Conservation (phyloP, 2,888 invertebrate genomes). For the Sisyra terminalis region DNA sequence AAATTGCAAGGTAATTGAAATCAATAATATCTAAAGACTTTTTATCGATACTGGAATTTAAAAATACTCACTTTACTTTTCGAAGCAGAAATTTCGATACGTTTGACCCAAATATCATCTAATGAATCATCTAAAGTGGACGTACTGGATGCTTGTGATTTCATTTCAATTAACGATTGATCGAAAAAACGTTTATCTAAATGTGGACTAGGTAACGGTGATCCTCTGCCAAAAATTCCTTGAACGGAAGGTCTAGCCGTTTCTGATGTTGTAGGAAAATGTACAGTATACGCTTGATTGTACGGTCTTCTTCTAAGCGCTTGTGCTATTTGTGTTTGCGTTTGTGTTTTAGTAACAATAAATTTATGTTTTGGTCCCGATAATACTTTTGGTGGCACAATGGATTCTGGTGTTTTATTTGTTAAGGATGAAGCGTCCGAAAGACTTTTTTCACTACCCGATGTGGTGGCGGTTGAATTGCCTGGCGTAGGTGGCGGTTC, state of each 20-base stretch:
- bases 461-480: conserved; percentile 21
- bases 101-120: conserved; percentile 57
- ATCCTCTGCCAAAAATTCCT: conserved; percentile 34
- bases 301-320: conserved; percentile 30
- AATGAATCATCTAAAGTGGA: conserved; percentile 37
- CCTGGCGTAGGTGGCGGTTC: conserved; percentile 6
- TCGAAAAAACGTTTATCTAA: conserved; percentile 69
- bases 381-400: conserved; percentile 18
- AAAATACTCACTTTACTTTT: conserved; percentile 35
- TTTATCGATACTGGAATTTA: not conserved
- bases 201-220: conserved; percentile 42
- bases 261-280: conserved; percentile 43
- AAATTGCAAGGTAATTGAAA: not conserved
- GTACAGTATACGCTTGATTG: conserved; percentile 47
- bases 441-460: conserved; percentile 26
- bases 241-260: conserved; percentile 41
- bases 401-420: conserved; percentile 26
- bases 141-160: conserved; percentile 48
- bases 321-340: conserved; percentile 18
- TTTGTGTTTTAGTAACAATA: conserved; percentile 30
- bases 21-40: not conserved
- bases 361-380: conserved; percentile 34
- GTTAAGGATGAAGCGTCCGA: conserved; percentile 25
- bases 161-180: conserved; percentile 65
- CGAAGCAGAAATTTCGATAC: conserved; percentile 26